phyloP scores from a whole-genome alignment of 92 coral and sea anemone genomes.

The Palythoa grandiflora region DNA sequence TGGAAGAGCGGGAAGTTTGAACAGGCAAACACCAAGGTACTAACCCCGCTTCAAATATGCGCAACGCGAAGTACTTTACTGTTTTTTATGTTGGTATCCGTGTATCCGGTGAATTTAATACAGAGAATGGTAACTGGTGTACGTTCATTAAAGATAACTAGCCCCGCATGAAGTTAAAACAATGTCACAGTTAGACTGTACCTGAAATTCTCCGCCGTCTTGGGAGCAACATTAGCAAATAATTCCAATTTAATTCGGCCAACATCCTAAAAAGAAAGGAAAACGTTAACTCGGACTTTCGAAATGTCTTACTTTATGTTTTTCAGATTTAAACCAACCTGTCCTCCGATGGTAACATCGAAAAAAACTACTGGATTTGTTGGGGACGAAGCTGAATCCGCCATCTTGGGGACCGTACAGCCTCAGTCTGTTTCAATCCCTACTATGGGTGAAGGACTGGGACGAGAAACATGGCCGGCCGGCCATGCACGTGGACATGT shows the following conservation, averaged over 20 bases:
- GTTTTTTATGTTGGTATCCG: too few relatives aligned
- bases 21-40: too few relatives aligned
- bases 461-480: neutral
- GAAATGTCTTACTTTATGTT: neutral
- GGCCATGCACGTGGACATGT: neutral
- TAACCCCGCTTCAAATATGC: too few relatives aligned
- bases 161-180: too few relatives aligned
- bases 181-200: neutral
- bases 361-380: conserved; percentile 89
- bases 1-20: too few relatives aligned
- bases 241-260: conserved; percentile 96
- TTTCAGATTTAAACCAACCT: conserved; percentile 55
- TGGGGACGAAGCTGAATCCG: conserved; percentile 54
- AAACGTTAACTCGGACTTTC: neutral
- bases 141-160: too few relatives aligned
- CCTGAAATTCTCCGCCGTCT: conserved; percentile 96
- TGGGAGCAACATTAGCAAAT: conserved; percentile 92
- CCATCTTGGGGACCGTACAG: conserved; percentile 69
- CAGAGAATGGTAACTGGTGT: too few relatives aligned
- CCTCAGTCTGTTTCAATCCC: conserved; percentile 2
- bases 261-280: conserved; percentile 70
- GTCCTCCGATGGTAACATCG: conserved; percentile 93
- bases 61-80: too few relatives aligned
- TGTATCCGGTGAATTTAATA: too few relatives aligned
- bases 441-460: neutral